Evolutionary conservation across 2,113 vertebrate species (phyloP).

Genomic region (Kryptolebias marmoratus): DNA sequence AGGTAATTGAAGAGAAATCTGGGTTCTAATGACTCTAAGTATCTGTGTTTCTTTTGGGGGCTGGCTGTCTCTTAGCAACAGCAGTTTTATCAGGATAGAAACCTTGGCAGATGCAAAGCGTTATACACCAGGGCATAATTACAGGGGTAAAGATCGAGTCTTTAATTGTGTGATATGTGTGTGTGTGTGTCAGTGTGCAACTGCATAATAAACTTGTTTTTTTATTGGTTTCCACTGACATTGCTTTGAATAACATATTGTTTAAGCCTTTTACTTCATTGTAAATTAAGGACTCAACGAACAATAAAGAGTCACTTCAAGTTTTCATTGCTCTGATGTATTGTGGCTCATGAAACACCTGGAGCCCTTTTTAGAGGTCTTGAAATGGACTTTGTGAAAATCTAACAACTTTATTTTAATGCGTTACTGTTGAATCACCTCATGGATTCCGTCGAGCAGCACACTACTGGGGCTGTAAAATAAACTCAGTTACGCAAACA

Average conservation of each 20-base stretch:
- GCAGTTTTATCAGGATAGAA: constrained; percentile 11
- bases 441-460: no score
- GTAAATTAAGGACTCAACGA: background rate
- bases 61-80: constrained; percentile 69
- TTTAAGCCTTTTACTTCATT: background rate
- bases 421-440: no score
- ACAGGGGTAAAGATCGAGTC: constrained; percentile 47
- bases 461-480: no score
- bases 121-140: constrained; percentile 60
- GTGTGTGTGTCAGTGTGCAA: background rate
- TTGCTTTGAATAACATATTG: background rate
- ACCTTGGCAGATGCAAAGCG: constrained; percentile 28
- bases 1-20: constrained; percentile 48
- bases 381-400: no score
- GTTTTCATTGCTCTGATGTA: background rate
- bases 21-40: constrained; percentile 33
- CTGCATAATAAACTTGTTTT: background rate
- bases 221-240: background rate
- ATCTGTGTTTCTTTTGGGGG: constrained; percentile 20
- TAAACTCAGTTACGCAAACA: no score
- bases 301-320: background rate
- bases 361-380: no score
- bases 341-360: background rate
- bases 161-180: constrained; percentile 46
- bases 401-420: no score